A percentile compares a stretch with the other conserved stretches of the same genome.
Evolutionary conservation across 2,888 invertebrate genomes (phyloP).

Genomic region (Pantelozetes paolii): DNA sequence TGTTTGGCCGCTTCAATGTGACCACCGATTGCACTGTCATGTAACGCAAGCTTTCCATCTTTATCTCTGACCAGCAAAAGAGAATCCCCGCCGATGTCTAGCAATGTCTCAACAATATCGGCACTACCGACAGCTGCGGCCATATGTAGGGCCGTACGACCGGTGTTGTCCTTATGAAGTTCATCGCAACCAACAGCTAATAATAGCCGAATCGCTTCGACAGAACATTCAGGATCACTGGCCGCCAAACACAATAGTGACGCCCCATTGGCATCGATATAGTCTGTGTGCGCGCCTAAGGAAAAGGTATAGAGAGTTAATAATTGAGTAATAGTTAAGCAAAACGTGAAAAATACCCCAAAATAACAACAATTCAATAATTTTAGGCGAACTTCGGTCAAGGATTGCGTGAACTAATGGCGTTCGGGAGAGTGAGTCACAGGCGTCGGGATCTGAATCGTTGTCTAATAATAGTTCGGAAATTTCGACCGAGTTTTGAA

Average conservation of each 20-base stretch:
- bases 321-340: too few relatives aligned
- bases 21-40: constrained; percentile 28
- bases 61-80: constrained; percentile 84
- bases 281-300: constrained; percentile 81
- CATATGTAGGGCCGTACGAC: constrained; percentile 95
- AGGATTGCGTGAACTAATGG: constrained; percentile 76
- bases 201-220: constrained; percentile 78
- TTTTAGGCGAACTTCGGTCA: constrained; percentile 81
- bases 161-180: constrained; percentile 73
- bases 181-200: constrained; percentile 70
- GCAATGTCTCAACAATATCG: constrained; percentile 71
- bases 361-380: constrained; percentile 78
- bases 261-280: constrained; percentile 87
- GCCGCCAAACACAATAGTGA: constrained; percentile 60
- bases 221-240: constrained; percentile 34
- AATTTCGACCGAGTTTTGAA: constrained; percentile 62
- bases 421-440: constrained; percentile 73
- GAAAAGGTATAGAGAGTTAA: too few relatives aligned
- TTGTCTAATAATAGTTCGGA: constrained; percentile 84
- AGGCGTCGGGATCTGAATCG: constrained; percentile 85
- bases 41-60: constrained; percentile 73
- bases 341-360: constrained; percentile 64
- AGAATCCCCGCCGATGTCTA: constrained; percentile 71
- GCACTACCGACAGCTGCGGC: constrained; percentile 88
- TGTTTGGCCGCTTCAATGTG: background rate